Percentiles rank a stretch among this genome's conserved stretches.
These are phyloP conservation scores for Proteles cristata DNA, from an alignment of 2,113 vertebrate species.

Conservation along the genomic window DNA sequence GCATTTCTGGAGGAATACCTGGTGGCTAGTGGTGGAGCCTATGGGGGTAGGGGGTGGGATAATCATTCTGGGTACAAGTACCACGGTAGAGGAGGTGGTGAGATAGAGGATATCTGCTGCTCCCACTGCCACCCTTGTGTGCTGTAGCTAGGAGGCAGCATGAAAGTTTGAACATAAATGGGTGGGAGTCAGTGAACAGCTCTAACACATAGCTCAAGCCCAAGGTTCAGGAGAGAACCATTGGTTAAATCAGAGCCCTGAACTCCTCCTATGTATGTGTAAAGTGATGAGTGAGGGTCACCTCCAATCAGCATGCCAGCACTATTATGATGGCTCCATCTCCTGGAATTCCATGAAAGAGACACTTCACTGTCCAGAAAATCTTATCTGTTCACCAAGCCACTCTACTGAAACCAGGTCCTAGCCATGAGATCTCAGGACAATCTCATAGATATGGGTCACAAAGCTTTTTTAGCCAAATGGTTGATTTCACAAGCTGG, in stretches of 20 bases:
- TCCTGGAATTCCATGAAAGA: not conserved
- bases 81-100: too few species aligned
- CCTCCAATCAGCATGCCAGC: not conserved
- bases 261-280: not conserved
- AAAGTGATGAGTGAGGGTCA: not conserved
- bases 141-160: not conserved
- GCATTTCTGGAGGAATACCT: not conserved
- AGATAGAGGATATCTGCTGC: not conserved
- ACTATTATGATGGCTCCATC: not conserved
- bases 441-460: not conserved
- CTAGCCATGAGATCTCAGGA: not conserved
- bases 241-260: not conserved
- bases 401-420: not conserved
- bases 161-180: not conserved
- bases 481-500: not conserved
- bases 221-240: not conserved
- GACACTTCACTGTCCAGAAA: not conserved
- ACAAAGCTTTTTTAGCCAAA: not conserved
- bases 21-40: not conserved
- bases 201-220: not conserved
- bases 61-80: not conserved
- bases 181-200: not conserved
- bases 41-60: not conserved
- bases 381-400: not conserved
- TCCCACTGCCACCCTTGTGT: fast-evolving